Percentiles rank a stretch among this genome's conserved stretches.
phyloP scores from a whole-genome alignment of 2,113 vertebrate species.

The Macquaria australasica region DNA sequence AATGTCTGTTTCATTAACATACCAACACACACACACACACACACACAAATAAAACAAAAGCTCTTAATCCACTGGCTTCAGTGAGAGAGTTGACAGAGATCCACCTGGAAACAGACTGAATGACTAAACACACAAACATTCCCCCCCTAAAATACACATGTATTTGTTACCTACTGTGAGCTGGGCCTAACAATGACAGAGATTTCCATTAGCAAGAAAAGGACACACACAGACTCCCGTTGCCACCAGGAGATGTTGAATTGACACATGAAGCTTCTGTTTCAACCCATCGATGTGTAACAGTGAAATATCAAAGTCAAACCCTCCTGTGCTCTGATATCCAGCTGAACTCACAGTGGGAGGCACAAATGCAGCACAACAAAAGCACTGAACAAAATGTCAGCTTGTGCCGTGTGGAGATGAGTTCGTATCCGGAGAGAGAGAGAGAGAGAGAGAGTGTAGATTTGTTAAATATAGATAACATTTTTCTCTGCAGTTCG shows the following conservation, averaged over 20 bases:
- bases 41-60: background rate
- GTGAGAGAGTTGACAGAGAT: background rate
- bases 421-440: background rate
- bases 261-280: background rate
- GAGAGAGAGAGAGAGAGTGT: background rate
- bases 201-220: background rate
- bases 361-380: background rate
- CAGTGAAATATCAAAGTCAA: conserved; percentile 23
- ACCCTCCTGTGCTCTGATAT: conserved; percentile 10
- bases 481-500: background rate
- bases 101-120: background rate
- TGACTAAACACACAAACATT: background rate
- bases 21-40: background rate
- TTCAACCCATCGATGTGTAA: background rate
- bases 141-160: background rate
- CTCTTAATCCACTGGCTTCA: background rate
- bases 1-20: background rate
- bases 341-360: conserved; percentile 35
- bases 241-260: background rate
- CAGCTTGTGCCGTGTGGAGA: conserved; percentile 12
- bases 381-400: background rate
- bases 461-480: background rate
- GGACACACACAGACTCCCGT: background rate
- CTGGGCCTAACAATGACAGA: background rate
- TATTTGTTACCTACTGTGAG: background rate